Percentiles rank a stretch among this genome's conserved stretches.
Evolutionary conservation across 1,140 invertebrate genomes (phyloP).

Genomic region (Drosophila santomea): DNA sequence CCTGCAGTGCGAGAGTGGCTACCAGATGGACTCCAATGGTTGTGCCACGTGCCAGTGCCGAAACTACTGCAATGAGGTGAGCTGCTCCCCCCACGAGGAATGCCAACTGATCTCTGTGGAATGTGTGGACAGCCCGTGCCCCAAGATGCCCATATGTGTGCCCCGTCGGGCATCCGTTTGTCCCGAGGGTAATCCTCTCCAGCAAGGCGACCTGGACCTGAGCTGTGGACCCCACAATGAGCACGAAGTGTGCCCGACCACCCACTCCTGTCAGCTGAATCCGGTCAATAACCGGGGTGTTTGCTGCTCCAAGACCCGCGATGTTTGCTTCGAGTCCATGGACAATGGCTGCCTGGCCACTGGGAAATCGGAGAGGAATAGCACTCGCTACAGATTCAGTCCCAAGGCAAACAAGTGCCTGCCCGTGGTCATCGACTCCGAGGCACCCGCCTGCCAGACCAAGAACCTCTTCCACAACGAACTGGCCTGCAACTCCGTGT

Average conservation of each 20-base stretch:
- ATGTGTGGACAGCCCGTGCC: constrained; percentile 87
- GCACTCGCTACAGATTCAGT: constrained; percentile 92
- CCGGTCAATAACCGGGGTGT: constrained; percentile 92
- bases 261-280: constrained; percentile 93
- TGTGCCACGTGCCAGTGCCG: constrained; percentile 91
- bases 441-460: constrained; percentile 90
- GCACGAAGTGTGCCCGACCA: constrained; percentile 91
- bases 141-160: constrained; percentile 91
- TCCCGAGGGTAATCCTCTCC: constrained; percentile 88
- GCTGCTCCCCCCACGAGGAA: constrained; percentile 89
- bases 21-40: constrained; percentile 88
- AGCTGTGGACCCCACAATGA: constrained; percentile 89
- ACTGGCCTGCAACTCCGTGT: constrained; percentile 92
- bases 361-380: constrained; percentile 83
- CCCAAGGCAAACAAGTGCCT: constrained; percentile 91
- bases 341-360: constrained; percentile 87
- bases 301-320: constrained; percentile 93
- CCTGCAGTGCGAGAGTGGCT: constrained; percentile 88
- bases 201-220: constrained; percentile 86
- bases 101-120: constrained; percentile 86
- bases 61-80: constrained; percentile 91
- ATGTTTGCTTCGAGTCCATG: constrained; percentile 92
- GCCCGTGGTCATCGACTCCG: constrained; percentile 87
- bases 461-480: constrained; percentile 95
- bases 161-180: constrained; percentile 91